Percentiles rank a stretch among this genome's conserved stretches.
Conservation (phyloP, 2,888 invertebrate species). For the Thumatha senex region DNA sequence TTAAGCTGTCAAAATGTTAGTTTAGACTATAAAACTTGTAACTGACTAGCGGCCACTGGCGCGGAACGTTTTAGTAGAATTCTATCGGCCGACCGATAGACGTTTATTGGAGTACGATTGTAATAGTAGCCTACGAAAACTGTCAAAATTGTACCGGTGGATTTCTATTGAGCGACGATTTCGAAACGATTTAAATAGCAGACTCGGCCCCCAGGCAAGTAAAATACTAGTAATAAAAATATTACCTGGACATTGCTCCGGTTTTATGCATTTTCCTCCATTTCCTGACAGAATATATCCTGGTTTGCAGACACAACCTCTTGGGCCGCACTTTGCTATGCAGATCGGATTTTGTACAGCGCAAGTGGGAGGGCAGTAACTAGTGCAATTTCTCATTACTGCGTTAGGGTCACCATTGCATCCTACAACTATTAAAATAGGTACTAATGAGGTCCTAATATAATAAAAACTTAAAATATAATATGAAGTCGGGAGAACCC, state of each 20-base stretch:
- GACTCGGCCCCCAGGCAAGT: neutral
- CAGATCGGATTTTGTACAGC: neutral
- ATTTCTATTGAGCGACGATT: too few species aligned
- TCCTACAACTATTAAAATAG: neutral
- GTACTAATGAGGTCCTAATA: neutral
- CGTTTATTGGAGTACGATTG: too few species aligned
- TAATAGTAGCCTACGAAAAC: too few species aligned
- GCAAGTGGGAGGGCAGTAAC: neutral
- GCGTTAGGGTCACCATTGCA: slow-evolving; percentile 27
- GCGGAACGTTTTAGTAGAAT: too few species aligned
- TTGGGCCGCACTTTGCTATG: neutral
- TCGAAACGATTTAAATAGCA: too few species aligned
- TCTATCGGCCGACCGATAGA: too few species aligned
- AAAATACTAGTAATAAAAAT: neutral
- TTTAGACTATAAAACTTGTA: too few species aligned
- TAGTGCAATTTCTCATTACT: neutral
- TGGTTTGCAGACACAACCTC: slow-evolving; percentile 1
- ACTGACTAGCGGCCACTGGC: too few species aligned
- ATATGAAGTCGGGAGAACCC: too few species aligned
- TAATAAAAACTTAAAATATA: neutral
- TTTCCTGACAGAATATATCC: neutral
- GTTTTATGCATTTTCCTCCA: neutral
- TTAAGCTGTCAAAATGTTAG: too few species aligned
- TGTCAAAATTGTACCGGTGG: too few species aligned
- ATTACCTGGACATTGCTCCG: neutral